phyloP scores from a whole-genome alignment of 2,888 invertebrate genomes.

The Leptarthrus brevirostris region DNA sequence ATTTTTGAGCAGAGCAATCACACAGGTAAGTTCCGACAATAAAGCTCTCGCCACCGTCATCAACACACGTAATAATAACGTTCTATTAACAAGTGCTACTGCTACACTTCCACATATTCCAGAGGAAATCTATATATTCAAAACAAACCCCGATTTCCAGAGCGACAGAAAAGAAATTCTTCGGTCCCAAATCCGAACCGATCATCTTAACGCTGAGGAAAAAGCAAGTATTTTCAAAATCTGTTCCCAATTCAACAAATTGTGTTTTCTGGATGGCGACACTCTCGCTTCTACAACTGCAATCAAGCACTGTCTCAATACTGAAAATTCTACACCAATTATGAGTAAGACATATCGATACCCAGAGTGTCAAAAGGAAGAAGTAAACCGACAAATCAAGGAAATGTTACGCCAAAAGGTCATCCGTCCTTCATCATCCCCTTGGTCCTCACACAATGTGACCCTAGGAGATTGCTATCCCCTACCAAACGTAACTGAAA shows the following conservation, averaged over 20 bases:
- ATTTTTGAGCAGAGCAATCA: no score
- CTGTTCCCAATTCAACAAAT: no score
- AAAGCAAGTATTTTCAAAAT: conserved; percentile 25
- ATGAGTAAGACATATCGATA: conserved; percentile 5
- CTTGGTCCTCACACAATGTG: neutral
- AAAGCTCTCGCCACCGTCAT: no score
- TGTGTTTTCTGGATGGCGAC: conserved; percentile 45
- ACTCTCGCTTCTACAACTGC: conserved; percentile 25
- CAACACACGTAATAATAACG: no score
- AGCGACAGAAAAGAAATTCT: neutral
- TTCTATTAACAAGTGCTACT: neutral
- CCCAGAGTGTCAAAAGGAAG: neutral
- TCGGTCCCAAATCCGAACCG: conserved; percentile 39
- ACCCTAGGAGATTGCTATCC: neutral
- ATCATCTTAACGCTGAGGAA: conserved; percentile 57
- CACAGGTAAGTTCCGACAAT: no score
- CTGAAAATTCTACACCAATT: conserved; percentile 29
- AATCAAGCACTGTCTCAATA: conserved; percentile 34
- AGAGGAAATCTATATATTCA: neutral
- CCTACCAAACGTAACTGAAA: neutral
- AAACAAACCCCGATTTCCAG: neutral
- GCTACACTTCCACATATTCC: neutral
- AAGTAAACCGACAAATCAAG: neutral
- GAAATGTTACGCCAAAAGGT: neutral
- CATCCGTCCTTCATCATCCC: neutral